Evolutionary conservation across 2,797 vertebrate species (phyloP).

Genomic region (Eulemur rubriventer): DNA sequence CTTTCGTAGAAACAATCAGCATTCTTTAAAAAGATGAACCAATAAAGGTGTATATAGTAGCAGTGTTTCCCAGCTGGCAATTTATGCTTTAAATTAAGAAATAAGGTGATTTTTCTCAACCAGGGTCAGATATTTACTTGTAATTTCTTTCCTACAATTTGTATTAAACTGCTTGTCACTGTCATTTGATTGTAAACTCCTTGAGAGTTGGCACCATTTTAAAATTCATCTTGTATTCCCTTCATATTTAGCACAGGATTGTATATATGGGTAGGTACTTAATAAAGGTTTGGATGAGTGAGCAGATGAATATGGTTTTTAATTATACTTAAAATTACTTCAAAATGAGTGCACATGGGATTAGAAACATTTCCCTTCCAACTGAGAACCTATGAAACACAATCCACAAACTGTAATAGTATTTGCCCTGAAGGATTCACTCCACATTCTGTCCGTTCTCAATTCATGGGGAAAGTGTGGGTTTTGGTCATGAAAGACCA

Average conservation of each 20-base stretch:
- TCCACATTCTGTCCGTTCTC: not conserved
- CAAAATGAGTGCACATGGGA: not conserved
- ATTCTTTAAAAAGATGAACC: not conserved
- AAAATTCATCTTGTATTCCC: slow-evolving; percentile 35
- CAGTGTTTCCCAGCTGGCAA: not conserved
- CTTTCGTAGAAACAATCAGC: slow-evolving; percentile 7
- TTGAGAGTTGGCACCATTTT: slow-evolving; percentile 6
- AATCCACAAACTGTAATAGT: not conserved
- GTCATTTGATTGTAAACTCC: slow-evolving; percentile 18
- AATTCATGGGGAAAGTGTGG: not conserved
- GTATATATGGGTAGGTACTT: not conserved
- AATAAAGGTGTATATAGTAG: not conserved
- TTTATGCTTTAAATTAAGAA: slow-evolving; percentile 26
- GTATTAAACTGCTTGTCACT: slow-evolving; percentile 14
- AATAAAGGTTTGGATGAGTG: slow-evolving; percentile 44
- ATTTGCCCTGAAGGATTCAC: not conserved
- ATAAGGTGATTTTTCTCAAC: slow-evolving; percentile 32
- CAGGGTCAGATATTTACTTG: not conserved
- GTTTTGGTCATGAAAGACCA: not conserved
- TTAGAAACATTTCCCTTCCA: slow-evolving; percentile 23
- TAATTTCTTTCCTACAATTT: slow-evolving; percentile 17
- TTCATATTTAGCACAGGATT: slow-evolving; percentile 1
- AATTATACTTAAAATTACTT: slow-evolving; percentile 1
- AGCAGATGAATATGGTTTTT: not conserved
- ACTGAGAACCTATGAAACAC: not conserved